Evolutionary conservation across 2,888 invertebrate genomes (phyloP).

Genomic region (Archips xylosteana): DNA sequence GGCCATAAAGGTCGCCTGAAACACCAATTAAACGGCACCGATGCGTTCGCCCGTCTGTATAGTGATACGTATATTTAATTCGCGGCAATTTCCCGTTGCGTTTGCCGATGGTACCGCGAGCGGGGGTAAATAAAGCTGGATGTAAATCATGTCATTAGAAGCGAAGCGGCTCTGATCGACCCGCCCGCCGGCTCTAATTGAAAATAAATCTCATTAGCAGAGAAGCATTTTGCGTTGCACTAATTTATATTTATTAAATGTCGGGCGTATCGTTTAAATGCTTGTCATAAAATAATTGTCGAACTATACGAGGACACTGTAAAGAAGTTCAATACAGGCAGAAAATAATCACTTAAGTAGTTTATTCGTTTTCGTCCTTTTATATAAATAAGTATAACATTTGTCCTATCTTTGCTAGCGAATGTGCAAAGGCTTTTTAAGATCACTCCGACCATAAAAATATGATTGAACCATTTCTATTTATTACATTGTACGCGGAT

Average conservation of each 20-base stretch:
- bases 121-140: constrained; percentile 64
- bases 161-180: constrained; percentile 57
- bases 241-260: constrained; percentile 40
- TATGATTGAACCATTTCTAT: too few species aligned
- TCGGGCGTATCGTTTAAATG: too few species aligned
- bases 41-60: constrained; percentile 22
- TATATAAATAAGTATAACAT: too few species aligned
- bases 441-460: too few species aligned
- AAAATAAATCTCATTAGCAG: constrained; percentile 73
- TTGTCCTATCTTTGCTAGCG: too few species aligned
- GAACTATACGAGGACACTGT: too few species aligned
- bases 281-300: too few species aligned
- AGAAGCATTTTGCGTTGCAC: constrained; percentile 56
- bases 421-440: too few species aligned
- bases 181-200: constrained; percentile 63
- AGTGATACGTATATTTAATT: constrained; percentile 34
- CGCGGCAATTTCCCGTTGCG: constrained; percentile 53
- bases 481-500: too few species aligned
- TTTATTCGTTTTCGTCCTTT: too few species aligned
- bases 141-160: constrained; percentile 75
- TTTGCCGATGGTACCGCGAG: constrained; percentile 52
- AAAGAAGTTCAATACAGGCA: too few species aligned
- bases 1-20: constrained; percentile 16
- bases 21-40: constrained; percentile 33
- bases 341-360: too few species aligned